phyloP scores from a whole-genome alignment of 2,888 invertebrate species.

The Cantharis nigra region DNA sequence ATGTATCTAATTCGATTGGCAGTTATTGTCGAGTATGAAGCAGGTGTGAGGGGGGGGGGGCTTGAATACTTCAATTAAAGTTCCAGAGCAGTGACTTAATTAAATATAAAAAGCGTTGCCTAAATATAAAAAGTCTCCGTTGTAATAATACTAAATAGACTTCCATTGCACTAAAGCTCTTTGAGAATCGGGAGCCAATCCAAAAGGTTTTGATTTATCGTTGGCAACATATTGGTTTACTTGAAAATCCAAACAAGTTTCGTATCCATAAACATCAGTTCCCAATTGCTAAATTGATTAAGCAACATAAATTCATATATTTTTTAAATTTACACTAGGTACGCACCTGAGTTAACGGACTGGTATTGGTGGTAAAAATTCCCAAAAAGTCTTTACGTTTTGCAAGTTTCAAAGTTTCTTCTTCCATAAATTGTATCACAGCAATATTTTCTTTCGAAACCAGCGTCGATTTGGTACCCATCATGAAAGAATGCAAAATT shows the following conservation, averaged over 20 bases:
- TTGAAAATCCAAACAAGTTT: constrained; percentile 77
- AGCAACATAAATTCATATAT: background rate
- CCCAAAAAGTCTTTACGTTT: constrained; percentile 69
- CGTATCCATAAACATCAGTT: constrained; percentile 76
- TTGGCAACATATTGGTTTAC: constrained; percentile 76
- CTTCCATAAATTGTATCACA: constrained; percentile 79
- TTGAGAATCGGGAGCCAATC: constrained; percentile 75
- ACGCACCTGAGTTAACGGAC: constrained; percentile 81
- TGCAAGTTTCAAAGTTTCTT: constrained; percentile 71
- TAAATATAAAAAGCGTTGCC: background rate
- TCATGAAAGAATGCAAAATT: constrained; percentile 85
- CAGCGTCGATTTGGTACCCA: constrained; percentile 74
- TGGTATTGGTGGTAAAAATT: constrained; percentile 86
- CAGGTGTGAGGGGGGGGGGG: background rate
- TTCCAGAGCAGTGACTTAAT: background rate
- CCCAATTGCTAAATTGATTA: constrained; percentile 76
- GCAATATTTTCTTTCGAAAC: constrained; percentile 76
- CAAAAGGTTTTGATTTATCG: constrained; percentile 76
- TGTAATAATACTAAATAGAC: constrained; percentile 25
- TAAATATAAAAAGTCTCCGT: background rate
- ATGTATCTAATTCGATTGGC: background rate
- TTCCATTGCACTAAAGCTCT: constrained; percentile 82
- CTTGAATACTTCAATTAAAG: background rate
- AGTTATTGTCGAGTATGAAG: background rate
- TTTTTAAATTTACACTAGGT: background rate